Conservation (phyloP, 2,797 vertebrate species). For the Danio albolineatus region DNA sequence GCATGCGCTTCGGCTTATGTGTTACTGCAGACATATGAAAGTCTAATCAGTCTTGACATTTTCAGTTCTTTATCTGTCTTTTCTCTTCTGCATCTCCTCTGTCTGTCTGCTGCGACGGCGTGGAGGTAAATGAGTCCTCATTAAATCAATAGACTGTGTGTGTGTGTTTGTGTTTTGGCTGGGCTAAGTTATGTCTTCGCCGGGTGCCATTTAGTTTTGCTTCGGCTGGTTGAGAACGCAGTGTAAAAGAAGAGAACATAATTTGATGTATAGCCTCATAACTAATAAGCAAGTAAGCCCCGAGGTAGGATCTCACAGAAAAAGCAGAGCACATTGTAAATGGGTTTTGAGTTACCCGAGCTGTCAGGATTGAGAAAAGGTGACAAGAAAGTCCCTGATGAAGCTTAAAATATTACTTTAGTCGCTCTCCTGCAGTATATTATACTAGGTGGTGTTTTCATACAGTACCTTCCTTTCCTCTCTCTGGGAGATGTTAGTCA, state of each 20-base stretch:
- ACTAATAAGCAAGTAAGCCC: slow-evolving; percentile 17
- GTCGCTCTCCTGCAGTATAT: slow-evolving; percentile 17
- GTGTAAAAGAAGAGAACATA: background rate
- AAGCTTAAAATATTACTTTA: background rate
- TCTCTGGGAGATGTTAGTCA: slow-evolving; percentile 46
- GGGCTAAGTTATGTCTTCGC: slow-evolving; percentile 5
- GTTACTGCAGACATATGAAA: slow-evolving; percentile 45
- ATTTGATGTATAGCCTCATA: slow-evolving; percentile 22
- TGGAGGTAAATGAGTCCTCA: slow-evolving; percentile 41
- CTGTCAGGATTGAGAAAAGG: background rate
- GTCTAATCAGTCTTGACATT: slow-evolving; percentile 64
- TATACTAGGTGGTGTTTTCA: slow-evolving; percentile 32
- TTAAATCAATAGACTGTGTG: slow-evolving; percentile 31
- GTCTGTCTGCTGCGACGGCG: background rate
- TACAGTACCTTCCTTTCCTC: slow-evolving; percentile 9
- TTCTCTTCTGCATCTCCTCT: slow-evolving; percentile 65
- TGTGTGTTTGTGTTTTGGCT: slow-evolving; percentile 21
- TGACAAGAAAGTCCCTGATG: slow-evolving; percentile 5
- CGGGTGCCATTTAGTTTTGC: slow-evolving; percentile 13
- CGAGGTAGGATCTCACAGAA: background rate
- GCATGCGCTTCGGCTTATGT: slow-evolving; percentile 11
- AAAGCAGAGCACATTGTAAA: slow-evolving; percentile 6
- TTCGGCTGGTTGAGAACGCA: background rate
- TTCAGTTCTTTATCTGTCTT: slow-evolving; percentile 59
- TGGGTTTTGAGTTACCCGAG: slow-evolving; percentile 8